These are phyloP conservation scores for Leptopilina boulardi DNA, from an alignment of 1,140 invertebrate genomes.

Conservation along the genomic window DNA sequence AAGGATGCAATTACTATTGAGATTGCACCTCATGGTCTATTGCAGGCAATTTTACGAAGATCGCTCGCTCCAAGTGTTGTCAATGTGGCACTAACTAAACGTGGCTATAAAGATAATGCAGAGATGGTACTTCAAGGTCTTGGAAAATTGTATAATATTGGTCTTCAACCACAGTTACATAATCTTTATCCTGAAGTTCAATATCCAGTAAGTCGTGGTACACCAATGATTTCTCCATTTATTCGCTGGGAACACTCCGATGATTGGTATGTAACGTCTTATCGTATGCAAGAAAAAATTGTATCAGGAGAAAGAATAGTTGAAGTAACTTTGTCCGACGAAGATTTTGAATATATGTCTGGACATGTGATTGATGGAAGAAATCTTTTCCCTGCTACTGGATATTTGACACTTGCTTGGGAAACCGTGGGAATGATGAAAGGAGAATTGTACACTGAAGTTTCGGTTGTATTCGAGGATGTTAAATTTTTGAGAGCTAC, in stretches of 20 bases:
- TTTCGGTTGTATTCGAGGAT: constrained; percentile 91
- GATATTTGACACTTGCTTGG: constrained; percentile 91
- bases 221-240: constrained; percentile 83
- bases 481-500: constrained; percentile 90
- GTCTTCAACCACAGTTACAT: constrained; percentile 78
- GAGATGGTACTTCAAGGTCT: constrained; percentile 85
- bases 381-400: constrained; percentile 92
- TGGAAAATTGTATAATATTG: constrained; percentile 82
- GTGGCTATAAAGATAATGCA: constrained; percentile 83
- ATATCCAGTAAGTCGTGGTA: constrained; percentile 84
- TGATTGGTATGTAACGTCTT: constrained; percentile 82
- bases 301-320: constrained; percentile 81
- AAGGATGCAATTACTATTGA: constrained; percentile 87
- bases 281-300: constrained; percentile 79
- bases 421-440: constrained; percentile 89
- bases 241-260: constrained; percentile 94
- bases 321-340: constrained; percentile 79
- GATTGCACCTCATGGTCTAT: constrained; percentile 89
- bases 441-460: constrained; percentile 82
- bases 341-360: constrained; percentile 84
- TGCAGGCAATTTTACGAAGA: constrained; percentile 82
- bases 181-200: constrained; percentile 80
- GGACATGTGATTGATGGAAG: constrained; percentile 94
- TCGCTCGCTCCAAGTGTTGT: constrained; percentile 77
- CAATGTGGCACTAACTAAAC: constrained; percentile 89